Base-by-base conservation (phyloP, 2,113 vertebrate genomes). In the Entelurus aequoreus region DNA sequence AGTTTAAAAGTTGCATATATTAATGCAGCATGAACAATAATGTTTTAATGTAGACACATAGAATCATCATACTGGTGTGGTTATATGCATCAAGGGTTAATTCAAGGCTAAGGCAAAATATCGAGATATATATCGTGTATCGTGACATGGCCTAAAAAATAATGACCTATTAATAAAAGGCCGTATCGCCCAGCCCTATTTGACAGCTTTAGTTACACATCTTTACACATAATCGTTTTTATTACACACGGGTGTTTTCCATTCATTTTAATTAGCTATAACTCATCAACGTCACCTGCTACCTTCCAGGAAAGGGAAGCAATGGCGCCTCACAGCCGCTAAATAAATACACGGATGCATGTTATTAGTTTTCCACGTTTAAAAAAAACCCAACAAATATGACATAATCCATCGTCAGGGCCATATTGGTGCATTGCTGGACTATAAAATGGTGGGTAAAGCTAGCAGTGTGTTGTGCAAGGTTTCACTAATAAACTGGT, bases 401-500 rank as follows among this genome's bases (percentile, higher is more conserved):
- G 4, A 28, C 28, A 75, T 16, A 72, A 60, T 60, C 62, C 47
- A 52, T 51, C 54, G 68, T 69, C 50, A 60, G 5, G 9, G 55
- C 38, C 40, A 19, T 21, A 1, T n/a, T 57, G 55, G 38, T 57
- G 55, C 55, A 57, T 55, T 55, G 54, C 54, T 8, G 36, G 50
- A 67, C 57, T 54, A 62, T 71, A 74, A 81, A 76, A 78, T 76
- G 71, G 72, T 76, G 72, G 70, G 42, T 63, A 59, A 48, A 60
- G 51, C 48, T 11, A 63, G 40, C 12, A 54, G 52, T 62, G 44
- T 69, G 57, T 73, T 66, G 21, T 53, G 52, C 0, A 35, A 71
- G 64, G 72, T 65, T 65, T 49, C 16, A 65, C 3, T 48, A 47
- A 64, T 35, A 9, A 38, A 57, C 36, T 66, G 21, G 48, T 59